These are phyloP conservation scores for Protobothrops mucrosquamatus DNA, from an alignment of 2,113 vertebrate genomes.

Conservation along the genomic window DNA sequence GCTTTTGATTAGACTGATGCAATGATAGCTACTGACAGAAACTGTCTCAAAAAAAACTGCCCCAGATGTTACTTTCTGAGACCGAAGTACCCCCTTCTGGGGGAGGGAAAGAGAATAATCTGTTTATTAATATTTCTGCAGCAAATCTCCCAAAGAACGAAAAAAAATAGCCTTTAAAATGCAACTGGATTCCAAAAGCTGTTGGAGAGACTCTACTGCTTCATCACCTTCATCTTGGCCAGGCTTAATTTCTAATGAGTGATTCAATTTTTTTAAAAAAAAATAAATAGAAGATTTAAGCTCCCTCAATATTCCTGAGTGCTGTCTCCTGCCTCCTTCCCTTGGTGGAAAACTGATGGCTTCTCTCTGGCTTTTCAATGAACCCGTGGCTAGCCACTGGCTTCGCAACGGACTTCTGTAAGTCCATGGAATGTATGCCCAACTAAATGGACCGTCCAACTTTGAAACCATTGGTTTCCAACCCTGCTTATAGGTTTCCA, in stretches of 20 bases:
- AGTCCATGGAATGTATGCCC: not conserved
- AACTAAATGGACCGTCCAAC: not conserved
- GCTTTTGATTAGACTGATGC: not conserved
- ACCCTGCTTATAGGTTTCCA: not conserved
- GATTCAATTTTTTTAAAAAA: not conserved
- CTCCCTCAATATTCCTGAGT: not conserved
- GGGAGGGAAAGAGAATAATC: not conserved
- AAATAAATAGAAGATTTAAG: not conserved
- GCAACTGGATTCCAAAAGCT: not conserved
- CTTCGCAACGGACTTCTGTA: not conserved
- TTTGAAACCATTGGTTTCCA: not conserved
- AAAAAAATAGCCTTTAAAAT: not conserved
- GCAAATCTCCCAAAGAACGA: not conserved
- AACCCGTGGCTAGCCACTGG: not conserved
- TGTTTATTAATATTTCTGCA: not conserved
- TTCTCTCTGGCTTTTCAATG: not conserved
- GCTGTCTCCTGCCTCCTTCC: not conserved
- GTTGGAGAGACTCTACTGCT: not conserved
- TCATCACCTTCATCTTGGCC: not conserved
- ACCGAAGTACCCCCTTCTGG: too few relatives aligned
- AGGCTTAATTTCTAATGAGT: not conserved
- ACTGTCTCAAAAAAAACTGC: not conserved
- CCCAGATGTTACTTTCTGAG: not conserved
- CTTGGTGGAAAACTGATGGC: not conserved
- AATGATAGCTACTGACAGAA: not conserved